Evolutionary conservation across 53 echinoderm and acorn worm genomes (phyloP).

Genomic region (Echinometra lucunter): DNA sequence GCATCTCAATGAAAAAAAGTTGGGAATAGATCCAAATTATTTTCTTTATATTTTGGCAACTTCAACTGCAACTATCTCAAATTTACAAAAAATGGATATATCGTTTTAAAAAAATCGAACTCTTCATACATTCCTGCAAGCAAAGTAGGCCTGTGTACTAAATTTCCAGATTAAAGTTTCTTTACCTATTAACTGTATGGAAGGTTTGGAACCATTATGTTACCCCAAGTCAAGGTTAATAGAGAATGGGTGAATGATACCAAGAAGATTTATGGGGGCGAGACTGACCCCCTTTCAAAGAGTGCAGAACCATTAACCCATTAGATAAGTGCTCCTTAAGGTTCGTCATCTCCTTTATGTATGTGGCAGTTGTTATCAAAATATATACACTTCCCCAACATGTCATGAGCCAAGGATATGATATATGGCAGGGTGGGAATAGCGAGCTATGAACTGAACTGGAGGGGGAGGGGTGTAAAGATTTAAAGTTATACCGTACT

Average conservation of each 20-base stretch:
- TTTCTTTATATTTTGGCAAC: too few relatives aligned
- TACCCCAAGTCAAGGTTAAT: neutral
- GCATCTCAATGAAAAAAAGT: too few relatives aligned
- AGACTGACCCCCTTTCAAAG: constrained; percentile 37
- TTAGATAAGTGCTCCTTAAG: constrained; percentile 41
- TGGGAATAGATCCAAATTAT: too few relatives aligned
- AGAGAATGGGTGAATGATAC: neutral
- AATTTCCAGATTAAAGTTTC: neutral
- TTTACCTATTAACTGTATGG: neutral
- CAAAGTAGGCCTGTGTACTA: neutral
- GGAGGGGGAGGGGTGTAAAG: neutral
- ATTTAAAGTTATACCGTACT: too few relatives aligned
- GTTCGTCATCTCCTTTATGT: neutral
- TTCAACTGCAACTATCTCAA: too few relatives aligned
- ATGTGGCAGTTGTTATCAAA: neutral
- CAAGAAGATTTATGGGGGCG: constrained; percentile 22
- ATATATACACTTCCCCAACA: neutral
- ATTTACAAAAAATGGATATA: too few relatives aligned
- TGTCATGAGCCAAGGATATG: neutral
- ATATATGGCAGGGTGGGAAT: neutral
- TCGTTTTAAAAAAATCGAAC: too few relatives aligned
- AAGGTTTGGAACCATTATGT: neutral
- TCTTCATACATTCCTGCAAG: too few relatives aligned
- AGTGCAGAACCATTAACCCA: constrained; percentile 23
- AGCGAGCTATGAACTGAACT: neutral